Evolutionary conservation across 1,140 invertebrate genomes (phyloP).

Genomic region (Heliconius himera): DNA sequence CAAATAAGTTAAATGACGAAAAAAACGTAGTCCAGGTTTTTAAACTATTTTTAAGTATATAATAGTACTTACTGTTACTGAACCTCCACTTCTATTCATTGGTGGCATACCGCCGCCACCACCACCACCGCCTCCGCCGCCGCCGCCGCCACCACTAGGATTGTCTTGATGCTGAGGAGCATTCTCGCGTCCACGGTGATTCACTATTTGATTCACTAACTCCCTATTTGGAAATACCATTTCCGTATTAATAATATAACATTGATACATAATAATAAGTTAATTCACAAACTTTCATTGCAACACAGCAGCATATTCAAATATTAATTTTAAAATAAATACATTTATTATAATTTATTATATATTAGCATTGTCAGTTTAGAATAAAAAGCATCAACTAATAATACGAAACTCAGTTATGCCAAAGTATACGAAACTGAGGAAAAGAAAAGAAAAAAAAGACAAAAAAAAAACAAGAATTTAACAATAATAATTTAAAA

Average conservation of each 20-base stretch:
- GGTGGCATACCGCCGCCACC: slow-evolving; percentile 57
- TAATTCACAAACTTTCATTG: background rate
- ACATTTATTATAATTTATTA: slow-evolving; percentile 12
- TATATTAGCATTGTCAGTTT: slow-evolving; percentile 15
- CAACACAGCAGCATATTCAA: background rate
- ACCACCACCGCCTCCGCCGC: slow-evolving; percentile 67
- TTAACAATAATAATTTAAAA: slow-evolving; percentile 4
- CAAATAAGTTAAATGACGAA: too few relatives aligned
- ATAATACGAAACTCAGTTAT: slow-evolving; percentile 14
- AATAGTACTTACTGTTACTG: slow-evolving; percentile 49
- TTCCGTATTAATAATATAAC: background rate
- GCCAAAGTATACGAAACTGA: slow-evolving; percentile 14
- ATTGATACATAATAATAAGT: background rate
- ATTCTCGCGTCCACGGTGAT: slow-evolving; percentile 76
- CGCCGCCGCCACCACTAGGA: slow-evolving; percentile 54
- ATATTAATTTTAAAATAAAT: background rate
- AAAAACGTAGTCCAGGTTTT: too few relatives aligned
- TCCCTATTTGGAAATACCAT: slow-evolving; percentile 59
- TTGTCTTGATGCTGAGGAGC: slow-evolving; percentile 64
- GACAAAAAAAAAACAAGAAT: background rate
- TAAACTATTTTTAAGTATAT: background rate
- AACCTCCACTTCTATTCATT: slow-evolving; percentile 44
- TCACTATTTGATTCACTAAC: slow-evolving; percentile 77
- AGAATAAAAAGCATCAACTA: slow-evolving; percentile 12
- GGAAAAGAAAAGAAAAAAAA: slow-evolving; percentile 2